Evolutionary conservation across 2,797 vertebrate species (phyloP).

Genomic region (Siniperca obscura): DNA sequence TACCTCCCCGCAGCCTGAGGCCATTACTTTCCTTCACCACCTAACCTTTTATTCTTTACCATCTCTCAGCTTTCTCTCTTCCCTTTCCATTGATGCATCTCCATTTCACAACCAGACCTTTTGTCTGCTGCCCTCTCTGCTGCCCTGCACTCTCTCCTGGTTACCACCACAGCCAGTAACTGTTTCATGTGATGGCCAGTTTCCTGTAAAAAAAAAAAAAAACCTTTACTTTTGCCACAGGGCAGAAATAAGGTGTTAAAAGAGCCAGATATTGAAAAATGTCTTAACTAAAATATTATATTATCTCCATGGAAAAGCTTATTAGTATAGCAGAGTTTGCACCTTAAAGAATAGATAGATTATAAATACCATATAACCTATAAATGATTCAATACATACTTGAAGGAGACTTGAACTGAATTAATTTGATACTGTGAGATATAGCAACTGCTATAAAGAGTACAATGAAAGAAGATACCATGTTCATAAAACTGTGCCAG

Average conservation of each 20-base stretch:
- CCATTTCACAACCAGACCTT: constrained; percentile 36
- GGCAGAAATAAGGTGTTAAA: constrained; percentile 12
- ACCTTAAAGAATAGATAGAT: constrained; percentile 7
- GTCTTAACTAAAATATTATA: background rate
- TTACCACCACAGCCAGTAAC: constrained; percentile 27
- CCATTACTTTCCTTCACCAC: constrained; percentile 34
- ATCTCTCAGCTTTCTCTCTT: constrained; percentile 16
- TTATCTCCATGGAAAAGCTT: background rate
- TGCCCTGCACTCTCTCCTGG: constrained; percentile 8
- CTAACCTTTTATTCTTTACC: constrained; percentile 38
- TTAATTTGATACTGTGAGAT: background rate
- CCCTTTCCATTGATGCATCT: constrained; percentile 34
- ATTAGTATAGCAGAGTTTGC: background rate
- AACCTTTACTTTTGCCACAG: background rate
- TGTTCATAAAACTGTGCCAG: constrained; percentile 5
- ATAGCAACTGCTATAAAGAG: background rate
- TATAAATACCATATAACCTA: background rate
- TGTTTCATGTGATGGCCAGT: constrained; percentile 10
- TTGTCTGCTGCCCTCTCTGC: constrained; percentile 24
- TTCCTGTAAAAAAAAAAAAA: constrained; percentile 12
- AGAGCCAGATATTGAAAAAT: constrained; percentile 4
- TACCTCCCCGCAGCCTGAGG: constrained; percentile 13
- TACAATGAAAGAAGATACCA: background rate
- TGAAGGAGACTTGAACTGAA: constrained; percentile 9
- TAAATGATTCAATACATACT: constrained; percentile 6